These are phyloP conservation scores for Parauchenoglanis punctatus DNA, from an alignment of 2,797 vertebrate genomes.

Conservation along the genomic window DNA sequence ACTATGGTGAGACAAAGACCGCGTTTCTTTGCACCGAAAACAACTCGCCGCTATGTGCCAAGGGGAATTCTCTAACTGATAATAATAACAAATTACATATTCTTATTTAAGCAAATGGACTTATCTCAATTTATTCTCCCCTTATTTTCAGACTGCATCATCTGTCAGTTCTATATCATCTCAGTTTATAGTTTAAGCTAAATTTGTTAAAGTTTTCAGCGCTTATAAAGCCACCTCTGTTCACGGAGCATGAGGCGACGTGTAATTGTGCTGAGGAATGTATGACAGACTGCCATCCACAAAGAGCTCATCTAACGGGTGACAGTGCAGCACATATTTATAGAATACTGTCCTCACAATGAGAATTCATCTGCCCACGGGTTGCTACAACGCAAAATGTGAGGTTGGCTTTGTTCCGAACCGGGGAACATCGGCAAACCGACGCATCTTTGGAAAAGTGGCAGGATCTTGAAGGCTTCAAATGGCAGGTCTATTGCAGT, in stretches of 20 bases:
- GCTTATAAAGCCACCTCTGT: conserved; percentile 69
- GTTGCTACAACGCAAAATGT: conserved; percentile 51
- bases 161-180: conserved; percentile 34
- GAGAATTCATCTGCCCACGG: conserved; percentile 49
- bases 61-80: conserved; percentile 49
- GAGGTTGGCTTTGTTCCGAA: conserved; percentile 48
- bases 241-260: conserved; percentile 56
- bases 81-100: conserved; percentile 40
- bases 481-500: conserved; percentile 6
- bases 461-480: neutral
- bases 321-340: conserved; percentile 65
- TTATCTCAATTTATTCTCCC: neutral
- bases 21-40: conserved; percentile 63
- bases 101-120: conserved; percentile 7
- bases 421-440: neutral
- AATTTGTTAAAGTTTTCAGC: conserved; percentile 10
- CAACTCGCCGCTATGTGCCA: conserved; percentile 42
- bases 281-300: conserved; percentile 63
- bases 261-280: conserved; percentile 66
- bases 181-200: conserved; percentile 35
- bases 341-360: conserved; percentile 59
- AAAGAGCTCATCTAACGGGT: conserved; percentile 63
- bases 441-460: conserved; percentile 4
- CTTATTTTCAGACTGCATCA: neutral
- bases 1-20: conserved; percentile 61